Evolutionary conservation across 1,140 invertebrate species (phyloP).

Genomic region (Halesus radiatus): DNA sequence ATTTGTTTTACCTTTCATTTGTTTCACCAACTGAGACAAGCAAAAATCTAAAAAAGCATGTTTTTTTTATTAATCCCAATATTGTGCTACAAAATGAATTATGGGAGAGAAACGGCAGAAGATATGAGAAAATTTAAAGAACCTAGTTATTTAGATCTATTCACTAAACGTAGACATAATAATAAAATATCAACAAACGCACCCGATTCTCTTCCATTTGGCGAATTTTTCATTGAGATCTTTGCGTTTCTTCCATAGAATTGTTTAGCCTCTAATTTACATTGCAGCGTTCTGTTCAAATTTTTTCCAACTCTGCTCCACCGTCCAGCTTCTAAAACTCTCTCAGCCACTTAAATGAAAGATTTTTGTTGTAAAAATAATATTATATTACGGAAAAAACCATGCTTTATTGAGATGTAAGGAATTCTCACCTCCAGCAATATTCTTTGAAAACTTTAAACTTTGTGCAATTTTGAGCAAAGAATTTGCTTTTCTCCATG

Average conservation of each 20-base stretch:
- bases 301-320: conserved; percentile 22
- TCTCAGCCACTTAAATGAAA: conserved; percentile 23
- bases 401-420: too few relatives aligned
- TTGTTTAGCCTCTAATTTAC: background rate
- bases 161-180: too few relatives aligned
- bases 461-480: background rate
- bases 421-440: background rate
- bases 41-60: conserved; percentile 45
- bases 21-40: conserved; percentile 43
- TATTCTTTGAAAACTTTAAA: background rate
- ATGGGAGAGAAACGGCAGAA: too few relatives aligned
- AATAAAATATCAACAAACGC: background rate
- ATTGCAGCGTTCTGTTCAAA: conserved; percentile 17
- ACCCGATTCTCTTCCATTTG: conserved; percentile 49
- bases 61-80: too few relatives aligned
- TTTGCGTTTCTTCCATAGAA: background rate
- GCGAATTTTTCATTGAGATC: conserved; percentile 12
- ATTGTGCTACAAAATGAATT: too few relatives aligned
- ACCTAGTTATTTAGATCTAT: too few relatives aligned
- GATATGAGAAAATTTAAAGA: too few relatives aligned
- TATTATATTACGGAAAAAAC: too few relatives aligned
- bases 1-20: conserved; percentile 4
- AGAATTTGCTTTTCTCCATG: conserved; percentile 6
- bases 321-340: conserved; percentile 12
- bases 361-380: background rate